A percentile compares a stretch with the other conserved stretches of the same genome.
Evolutionary conservation across 2,888 invertebrate genomes (phyloP).

Genomic region (Ashinkailepas kermadecensis): DNA sequence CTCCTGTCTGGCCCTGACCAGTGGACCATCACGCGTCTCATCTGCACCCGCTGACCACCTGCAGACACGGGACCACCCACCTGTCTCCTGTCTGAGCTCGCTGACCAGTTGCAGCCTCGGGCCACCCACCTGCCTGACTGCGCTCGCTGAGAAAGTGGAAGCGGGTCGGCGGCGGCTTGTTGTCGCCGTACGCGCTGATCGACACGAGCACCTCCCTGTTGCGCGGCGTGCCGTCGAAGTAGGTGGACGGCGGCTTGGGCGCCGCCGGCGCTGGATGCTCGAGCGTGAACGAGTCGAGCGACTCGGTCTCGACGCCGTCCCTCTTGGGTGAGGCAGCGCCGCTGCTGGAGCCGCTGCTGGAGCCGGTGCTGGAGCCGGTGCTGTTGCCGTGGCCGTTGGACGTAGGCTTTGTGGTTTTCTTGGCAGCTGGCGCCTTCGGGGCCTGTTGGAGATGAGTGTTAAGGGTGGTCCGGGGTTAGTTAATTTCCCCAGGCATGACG

Average conservation of each 20-base stretch:
- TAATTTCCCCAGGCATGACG: no score
- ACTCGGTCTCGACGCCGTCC: conserved; percentile 60
- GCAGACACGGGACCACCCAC: no score
- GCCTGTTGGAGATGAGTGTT: no score
- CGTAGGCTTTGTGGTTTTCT: no score
- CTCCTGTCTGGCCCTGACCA: no score
- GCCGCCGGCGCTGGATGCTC: conserved; percentile 55
- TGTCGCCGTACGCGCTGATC: neutral
- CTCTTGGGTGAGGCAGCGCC: neutral
- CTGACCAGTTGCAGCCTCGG: neutral
- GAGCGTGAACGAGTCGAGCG: conserved; percentile 64
- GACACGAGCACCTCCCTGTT: conserved; percentile 8
- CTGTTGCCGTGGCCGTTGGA: no score
- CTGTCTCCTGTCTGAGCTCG: no score
- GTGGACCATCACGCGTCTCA: no score
- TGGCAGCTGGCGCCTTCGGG: no score
- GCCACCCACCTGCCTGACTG: neutral
- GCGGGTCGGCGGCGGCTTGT: neutral
- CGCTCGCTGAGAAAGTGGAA: neutral
- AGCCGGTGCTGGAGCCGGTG: no score
- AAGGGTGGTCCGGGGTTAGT: no score
- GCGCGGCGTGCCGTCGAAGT: conserved; percentile 46
- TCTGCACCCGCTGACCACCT: no score
- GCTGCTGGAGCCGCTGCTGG: neutral
- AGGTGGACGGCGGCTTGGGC: conserved; percentile 61